Conservation (phyloP, 2,797 vertebrate genomes). For the Craterocephalus amniculus region DNA sequence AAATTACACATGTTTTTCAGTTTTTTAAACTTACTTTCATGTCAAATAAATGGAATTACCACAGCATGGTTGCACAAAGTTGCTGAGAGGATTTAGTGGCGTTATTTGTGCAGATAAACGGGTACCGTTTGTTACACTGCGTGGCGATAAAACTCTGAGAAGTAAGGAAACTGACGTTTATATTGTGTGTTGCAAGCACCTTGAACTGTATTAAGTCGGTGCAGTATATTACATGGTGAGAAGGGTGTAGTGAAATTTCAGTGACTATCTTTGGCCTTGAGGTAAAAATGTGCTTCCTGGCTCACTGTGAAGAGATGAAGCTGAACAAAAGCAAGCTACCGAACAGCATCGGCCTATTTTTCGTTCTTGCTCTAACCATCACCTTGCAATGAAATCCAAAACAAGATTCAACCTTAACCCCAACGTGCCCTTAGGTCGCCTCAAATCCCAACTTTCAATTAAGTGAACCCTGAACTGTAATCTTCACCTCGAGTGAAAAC, state of each 20-base stretch:
- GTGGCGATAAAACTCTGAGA: background rate
- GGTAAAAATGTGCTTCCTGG: background rate
- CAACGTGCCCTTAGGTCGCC: background rate
- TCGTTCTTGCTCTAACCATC: background rate
- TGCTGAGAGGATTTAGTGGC: background rate
- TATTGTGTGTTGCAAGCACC: background rate
- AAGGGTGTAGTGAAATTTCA: background rate
- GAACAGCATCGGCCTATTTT: background rate
- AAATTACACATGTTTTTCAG: background rate
- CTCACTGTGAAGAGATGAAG: background rate
- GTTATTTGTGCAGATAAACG: background rate
- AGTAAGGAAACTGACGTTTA: background rate
- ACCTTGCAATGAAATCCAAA: slow-evolving; percentile 3
- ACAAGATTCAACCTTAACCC: slow-evolving; percentile 2
- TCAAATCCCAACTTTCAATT: background rate
- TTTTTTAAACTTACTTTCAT: background rate
- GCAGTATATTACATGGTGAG: background rate
- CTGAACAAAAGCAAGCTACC: background rate
- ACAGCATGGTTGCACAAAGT: no score
- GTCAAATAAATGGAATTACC: no score
- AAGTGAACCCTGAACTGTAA: background rate
- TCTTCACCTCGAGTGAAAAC: background rate
- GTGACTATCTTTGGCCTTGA: background rate
- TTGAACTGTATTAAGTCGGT: background rate
- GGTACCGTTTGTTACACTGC: background rate